Evolutionary conservation across 2,797 vertebrate genomes (phyloP), one percentile per base, ranked within the genome.

Genomic region (Typhlichthys eigenmanni): DNA sequence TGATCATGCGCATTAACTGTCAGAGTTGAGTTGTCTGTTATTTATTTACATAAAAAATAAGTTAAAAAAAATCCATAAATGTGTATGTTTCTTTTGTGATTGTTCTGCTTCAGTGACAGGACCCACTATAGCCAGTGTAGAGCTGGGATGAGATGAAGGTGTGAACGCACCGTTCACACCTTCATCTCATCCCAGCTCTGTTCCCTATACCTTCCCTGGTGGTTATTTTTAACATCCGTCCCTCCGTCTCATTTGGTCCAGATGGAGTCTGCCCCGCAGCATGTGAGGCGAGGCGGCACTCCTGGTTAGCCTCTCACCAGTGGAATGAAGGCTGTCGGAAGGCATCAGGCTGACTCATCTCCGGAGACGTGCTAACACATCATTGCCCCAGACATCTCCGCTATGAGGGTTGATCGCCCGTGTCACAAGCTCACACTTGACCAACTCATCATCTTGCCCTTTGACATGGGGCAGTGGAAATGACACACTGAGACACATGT

Each of bases 261-360:
- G 85, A 88, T 90, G 83, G 83, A 88, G 84, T 80, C 71, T 84
- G 84, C 74, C 87, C 87, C 71, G 79, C 56, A 88, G 89, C 84
- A 84, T 85, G 83, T 84, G 80, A 88, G 88, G 85, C 74, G 43
- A 74, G 81, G 84, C 75, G 72, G 69, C 77, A 70, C 82, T 89
- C 78, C 86, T 83, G 81, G 79, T 88, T 88, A 79, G 83, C 80
- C 83, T 81, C 73, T 87, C 85, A 84, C 87, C 79, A 74, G 78
- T 84, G 83, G 84, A 88, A 88, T 71, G 80, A 89, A 73, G 76
- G 72, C 86, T 90, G 89, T 90, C 89, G 88, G 70, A 87, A 90
- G 72, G 78, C 84, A 90, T 91, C 89, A 88, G 87, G 77, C 77
- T 87, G 87, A 90, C 83, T 91, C 87, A 86, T 90, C 80, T 88